Conservation (phyloP, 2,113 vertebrate species). For the Atherinomorus stipes region DNA sequence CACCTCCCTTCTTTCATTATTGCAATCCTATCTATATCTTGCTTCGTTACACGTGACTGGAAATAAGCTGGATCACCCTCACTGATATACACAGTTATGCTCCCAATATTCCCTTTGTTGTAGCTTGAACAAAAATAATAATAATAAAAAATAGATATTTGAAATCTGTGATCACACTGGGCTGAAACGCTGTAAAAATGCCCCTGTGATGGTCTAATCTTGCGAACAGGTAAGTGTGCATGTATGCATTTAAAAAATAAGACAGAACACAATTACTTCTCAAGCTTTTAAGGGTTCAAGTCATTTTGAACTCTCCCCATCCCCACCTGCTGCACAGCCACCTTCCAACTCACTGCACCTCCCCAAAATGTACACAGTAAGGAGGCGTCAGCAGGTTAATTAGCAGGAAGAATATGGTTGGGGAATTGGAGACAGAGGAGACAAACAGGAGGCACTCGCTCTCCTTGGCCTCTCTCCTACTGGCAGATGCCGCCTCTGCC, state of each 20-base stretch:
- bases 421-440: slow-evolving; percentile 54
- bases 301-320: slow-evolving; percentile 32
- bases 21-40: slow-evolving; percentile 13
- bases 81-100: not conserved
- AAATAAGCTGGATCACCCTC: slow-evolving; percentile 15
- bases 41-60: slow-evolving; percentile 19
- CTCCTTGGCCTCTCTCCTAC: slow-evolving; percentile 60
- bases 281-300: slow-evolving; percentile 20
- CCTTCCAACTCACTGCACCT: slow-evolving; percentile 16
- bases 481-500: slow-evolving; percentile 66
- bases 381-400: slow-evolving; percentile 80
- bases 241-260: slow-evolving; percentile 3
- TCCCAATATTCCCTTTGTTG: slow-evolving; percentile 6
- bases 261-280: slow-evolving; percentile 26
- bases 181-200: slow-evolving; percentile 1
- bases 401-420: slow-evolving; percentile 76
- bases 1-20: slow-evolving; percentile 16
- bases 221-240: not conserved
- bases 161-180: not conserved
- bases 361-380: slow-evolving; percentile 57
- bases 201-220: not conserved
- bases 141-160: not conserved
- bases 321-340: slow-evolving; percentile 43
- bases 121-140: not conserved
- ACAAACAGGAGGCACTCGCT: slow-evolving; percentile 62